phyloP scores from a whole-genome alignment of 1,140 invertebrate species.

The Mya arenaria region DNA sequence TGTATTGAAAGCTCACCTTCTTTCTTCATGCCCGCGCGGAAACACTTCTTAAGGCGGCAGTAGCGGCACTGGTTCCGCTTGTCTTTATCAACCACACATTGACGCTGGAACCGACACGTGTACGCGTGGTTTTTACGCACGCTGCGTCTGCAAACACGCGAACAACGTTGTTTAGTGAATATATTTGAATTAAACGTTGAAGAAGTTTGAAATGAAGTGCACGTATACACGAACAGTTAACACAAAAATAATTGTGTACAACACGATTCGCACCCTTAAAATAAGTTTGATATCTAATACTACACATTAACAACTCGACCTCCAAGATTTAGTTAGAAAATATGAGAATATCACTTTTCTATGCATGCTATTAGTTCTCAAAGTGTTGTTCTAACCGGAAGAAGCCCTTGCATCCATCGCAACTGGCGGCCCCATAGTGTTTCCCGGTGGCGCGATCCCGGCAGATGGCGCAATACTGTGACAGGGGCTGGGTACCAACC shows the following conservation, averaged over 20 bases:
- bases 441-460: slow-evolving; percentile 93
- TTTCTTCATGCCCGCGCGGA: slow-evolving; percentile 99
- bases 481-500: slow-evolving; percentile 63
- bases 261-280: too few relatives aligned
- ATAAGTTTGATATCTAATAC: too few relatives aligned
- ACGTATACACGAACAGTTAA: not conserved
- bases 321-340: not conserved
- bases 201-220: not conserved
- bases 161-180: not conserved
- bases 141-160: slow-evolving; percentile 74
- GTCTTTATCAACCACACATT: slow-evolving; percentile 98
- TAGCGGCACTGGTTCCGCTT: slow-evolving; percentile 99
- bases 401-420: slow-evolving; percentile 89
- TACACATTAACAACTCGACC: not conserved
- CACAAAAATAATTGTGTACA: too few relatives aligned
- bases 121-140: slow-evolving; percentile 98
- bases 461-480: slow-evolving; percentile 92
- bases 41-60: slow-evolving; percentile 97
- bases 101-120: slow-evolving; percentile 96
- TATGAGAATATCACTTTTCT: not conserved
- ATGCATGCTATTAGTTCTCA: not conserved
- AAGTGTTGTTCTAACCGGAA: slow-evolving; percentile 65
- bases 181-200: not conserved
- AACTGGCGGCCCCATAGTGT: slow-evolving; percentile 98
- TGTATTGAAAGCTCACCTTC: too few relatives aligned